Base-by-base conservation (phyloP, 2,888 invertebrate species). In the Peribatodes rhomboidaria region DNA sequence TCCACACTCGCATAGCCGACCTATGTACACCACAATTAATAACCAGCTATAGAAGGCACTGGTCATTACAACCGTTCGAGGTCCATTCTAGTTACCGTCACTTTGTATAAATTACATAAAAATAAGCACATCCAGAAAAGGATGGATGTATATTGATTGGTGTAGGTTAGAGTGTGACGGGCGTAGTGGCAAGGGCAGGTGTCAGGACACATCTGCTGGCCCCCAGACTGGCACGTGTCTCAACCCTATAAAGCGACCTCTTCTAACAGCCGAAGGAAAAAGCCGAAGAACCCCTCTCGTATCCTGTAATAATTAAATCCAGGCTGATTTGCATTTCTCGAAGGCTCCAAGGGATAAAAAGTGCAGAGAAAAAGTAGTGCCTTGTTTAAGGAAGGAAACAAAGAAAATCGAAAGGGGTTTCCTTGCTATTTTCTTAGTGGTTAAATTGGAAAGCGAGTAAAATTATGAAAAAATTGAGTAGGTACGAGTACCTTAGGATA, bases 21-120 rank as follows among this genome's bases (percentile, higher is more conserved):
- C 41, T 56, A 60, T 52, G 44, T 61, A 55, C 47, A 33, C 46
- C 13, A 37, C 81, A 89, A 87, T 88, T 87, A 88, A 86, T 79
- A 86, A 80, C 76, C 74, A 75, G 76, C 78, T 76, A 78, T 82
- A 71, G 81, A 56, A 65, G 76, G 82, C 82, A 83, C 80, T 85
- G 87, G 86, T 86, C 88, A 90, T 90, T 90, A 88, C 87, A 89
- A 90, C 87, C 82, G 88, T 87, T 82, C 83, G 82, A 84, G 87
- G 87, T 84, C 86, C 89, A 88, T 90, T 89, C 92, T 92, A 92
- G 90, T 90, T 91, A 90, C 92, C 89, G 86, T 89, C 89, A 91
- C 87, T 88, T 87, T 85, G 90, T 91, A 92, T 92, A 92, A 90
- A 92, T 91, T 93, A 90, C 90, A 91, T 91, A 89, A 92, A 91